Percentiles rank a stretch among this genome's conserved stretches.
Conservation (phyloP, 2,113 vertebrate species). For the Dromiciops gliroides region DNA sequence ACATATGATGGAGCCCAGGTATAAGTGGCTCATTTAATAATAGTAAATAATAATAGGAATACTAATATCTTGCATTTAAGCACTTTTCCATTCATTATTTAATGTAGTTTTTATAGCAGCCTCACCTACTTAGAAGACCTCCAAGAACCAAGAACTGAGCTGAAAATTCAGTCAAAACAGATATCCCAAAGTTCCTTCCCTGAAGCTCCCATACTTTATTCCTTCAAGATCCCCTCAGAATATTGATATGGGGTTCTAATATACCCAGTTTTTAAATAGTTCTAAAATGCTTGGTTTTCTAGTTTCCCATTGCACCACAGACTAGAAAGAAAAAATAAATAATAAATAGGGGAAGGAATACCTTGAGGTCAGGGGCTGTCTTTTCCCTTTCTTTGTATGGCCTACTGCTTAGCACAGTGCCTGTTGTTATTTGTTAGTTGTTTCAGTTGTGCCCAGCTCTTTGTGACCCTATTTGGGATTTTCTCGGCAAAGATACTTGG, state of each 20-base stretch:
- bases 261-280: neutral
- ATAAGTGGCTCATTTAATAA: neutral
- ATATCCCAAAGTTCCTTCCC: neutral
- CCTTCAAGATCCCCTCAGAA: neutral
- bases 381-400: neutral
- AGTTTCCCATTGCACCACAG: neutral
- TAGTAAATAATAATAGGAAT: neutral
- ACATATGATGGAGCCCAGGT: neutral
- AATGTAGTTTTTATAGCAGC: neutral
- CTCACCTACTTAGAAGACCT: neutral
- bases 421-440: neutral
- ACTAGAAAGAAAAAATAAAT: slow-evolving; percentile 31
- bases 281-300: neutral
- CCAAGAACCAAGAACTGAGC: neutral
- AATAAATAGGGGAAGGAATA: slow-evolving; percentile 19
- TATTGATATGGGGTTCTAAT: neutral
- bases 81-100: neutral
- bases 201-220: neutral
- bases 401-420: neutral
- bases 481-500: neutral
- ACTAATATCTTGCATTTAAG: neutral
- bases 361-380: neutral
- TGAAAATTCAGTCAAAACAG: neutral
- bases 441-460: neutral
- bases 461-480: neutral